phyloP scores from a whole-genome alignment of 2,797 vertebrate genomes.

The Vipera ursinii region DNA sequence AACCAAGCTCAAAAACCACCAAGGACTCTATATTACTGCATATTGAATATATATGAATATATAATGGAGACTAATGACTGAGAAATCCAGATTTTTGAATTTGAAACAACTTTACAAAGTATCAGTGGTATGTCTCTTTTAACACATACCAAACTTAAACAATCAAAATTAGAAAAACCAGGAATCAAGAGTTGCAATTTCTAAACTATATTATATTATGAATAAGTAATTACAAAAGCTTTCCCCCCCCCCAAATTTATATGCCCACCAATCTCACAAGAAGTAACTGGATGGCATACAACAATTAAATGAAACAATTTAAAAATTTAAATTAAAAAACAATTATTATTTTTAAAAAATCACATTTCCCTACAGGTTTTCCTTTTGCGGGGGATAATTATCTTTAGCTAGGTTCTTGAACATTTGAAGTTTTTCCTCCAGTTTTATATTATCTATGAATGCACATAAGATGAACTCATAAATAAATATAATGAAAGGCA shows the following conservation, averaged over 20 bases:
- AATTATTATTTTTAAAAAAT: no score
- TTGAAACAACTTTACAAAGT: not conserved
- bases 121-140: not conserved
- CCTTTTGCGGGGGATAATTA: not conserved
- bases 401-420: not conserved
- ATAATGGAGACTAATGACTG: not conserved
- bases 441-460: not conserved
- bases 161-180: not conserved
- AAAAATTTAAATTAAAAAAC: no score
- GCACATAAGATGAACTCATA: not conserved
- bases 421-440: not conserved
- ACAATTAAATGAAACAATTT: no score
- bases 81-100: not conserved
- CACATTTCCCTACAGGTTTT: not conserved
- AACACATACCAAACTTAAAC: not conserved
- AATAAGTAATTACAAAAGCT: not conserved
- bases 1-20: not conserved
- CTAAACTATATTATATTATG: not conserved
- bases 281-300: no score
- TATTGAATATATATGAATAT: not conserved
- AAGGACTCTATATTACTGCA: not conserved
- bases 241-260: no score
- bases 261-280: no score
- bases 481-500: not conserved
- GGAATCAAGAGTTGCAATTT: not conserved